phyloP scores from a whole-genome alignment of 2,888 invertebrate species.

The Morinoia aosen region DNA sequence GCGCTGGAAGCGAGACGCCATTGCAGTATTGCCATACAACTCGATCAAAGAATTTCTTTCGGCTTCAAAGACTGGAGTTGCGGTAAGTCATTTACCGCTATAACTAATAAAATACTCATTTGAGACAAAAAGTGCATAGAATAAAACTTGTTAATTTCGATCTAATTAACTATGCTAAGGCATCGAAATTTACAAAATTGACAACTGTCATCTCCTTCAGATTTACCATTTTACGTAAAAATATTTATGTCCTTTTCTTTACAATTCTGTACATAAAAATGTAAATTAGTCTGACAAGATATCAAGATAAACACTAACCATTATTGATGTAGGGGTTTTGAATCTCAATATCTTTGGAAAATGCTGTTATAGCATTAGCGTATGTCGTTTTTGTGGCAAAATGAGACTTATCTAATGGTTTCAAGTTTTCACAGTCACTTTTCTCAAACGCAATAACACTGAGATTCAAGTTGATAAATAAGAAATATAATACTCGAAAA shows the following conservation, averaged over 20 bases:
- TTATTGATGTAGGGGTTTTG: neutral
- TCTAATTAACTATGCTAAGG: no score
- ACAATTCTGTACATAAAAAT: neutral
- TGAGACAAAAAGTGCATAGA: no score
- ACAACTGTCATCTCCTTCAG: no score
- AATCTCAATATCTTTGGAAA: neutral
- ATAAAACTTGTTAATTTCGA: no score
- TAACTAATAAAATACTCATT: no score
- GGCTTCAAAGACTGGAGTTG: no score
- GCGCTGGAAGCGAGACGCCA: no score
- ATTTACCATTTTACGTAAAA: no score
- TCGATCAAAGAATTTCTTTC: no score
- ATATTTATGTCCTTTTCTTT: neutral
- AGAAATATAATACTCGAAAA: neutral
- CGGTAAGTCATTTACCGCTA: no score
- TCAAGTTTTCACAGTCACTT: neutral
- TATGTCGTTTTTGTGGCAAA: neutral
- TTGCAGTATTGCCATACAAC: no score
- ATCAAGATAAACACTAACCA: neutral
- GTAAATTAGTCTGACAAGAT: neutral
- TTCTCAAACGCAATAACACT: neutral
- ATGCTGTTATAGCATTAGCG: neutral
- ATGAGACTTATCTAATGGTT: neutral
- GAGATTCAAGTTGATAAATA: neutral
- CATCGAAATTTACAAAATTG: no score